Conservation (phyloP, 2,113 vertebrate species). For the Aviceda subcristata region DNA sequence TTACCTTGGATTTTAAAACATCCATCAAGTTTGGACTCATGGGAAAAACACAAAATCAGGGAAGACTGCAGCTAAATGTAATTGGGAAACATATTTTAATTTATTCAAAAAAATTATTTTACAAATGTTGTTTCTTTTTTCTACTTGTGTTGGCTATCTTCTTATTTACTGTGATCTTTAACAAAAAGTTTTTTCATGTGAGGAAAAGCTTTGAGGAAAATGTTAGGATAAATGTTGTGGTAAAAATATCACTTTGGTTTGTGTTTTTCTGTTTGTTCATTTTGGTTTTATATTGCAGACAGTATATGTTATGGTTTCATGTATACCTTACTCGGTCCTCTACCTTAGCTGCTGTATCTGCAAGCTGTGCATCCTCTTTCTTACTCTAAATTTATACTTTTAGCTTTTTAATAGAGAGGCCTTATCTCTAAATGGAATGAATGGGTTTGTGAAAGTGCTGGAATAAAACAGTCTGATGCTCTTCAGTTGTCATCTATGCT, state of each 20-base stretch:
- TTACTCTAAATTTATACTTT: neutral
- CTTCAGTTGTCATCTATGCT: neutral
- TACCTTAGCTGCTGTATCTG: neutral
- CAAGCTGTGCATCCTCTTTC: neutral
- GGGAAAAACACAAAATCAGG: neutral
- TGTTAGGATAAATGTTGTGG: neutral
- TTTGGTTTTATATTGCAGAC: neutral
- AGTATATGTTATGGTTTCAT: neutral
- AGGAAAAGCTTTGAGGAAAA: neutral
- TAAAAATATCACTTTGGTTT: neutral
- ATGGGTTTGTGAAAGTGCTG: neutral
- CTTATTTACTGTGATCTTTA: neutral
- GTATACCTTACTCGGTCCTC: neutral
- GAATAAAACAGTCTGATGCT: neutral
- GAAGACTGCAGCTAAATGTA: neutral
- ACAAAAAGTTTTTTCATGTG: neutral
- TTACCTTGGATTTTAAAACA: neutral
- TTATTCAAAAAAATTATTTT: neutral
- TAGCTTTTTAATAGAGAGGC: neutral
- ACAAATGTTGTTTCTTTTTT: neutral
- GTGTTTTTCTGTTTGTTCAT: neutral
- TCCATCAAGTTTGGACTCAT: neutral
- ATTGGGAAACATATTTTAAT: neutral
- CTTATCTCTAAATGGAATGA: neutral
- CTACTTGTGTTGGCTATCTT: neutral